Base-by-base conservation (phyloP, 2,797 vertebrate genomes). In the Lycodopsis pacificus region DNA sequence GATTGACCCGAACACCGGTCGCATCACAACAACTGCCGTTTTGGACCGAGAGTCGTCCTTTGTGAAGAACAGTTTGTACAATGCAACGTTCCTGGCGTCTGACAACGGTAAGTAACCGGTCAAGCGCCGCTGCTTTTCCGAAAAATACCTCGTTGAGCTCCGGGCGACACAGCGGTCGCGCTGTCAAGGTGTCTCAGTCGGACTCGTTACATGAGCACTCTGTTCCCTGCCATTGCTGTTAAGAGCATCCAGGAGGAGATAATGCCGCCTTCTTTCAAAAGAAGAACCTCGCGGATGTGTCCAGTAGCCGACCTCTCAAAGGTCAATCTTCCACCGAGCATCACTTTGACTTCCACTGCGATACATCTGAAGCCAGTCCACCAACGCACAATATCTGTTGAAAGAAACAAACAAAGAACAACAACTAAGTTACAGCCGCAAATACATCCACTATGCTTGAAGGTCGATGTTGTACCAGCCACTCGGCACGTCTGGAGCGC, bases 31-130 rank as follows among this genome's bases (percentile, higher is more conserved):
- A 53, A 97, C 95, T 69, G 97, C 96, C 59, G 81, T 98, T 88
- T 91, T 99, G 94, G 98, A 99, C 91, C 92, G 98, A 90, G 98
- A 99, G 83, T 99, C 98, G 0, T 95, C 96, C 36, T 97, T 95
- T 79, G 98, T 99, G 81, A 97, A 97, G 92, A 97, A 98, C 91
- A 99, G 97, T 76, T 92, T 98, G 90, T 99, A 99, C 92, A 99
- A 98, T 73, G 98, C 97, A 71, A 98, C 97, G 0, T 99, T 99
- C 95, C 94, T 99, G 88, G 97, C 97, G 69, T 93, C 96, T 36
- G 98, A 99, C 92, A 97, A 87, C 72, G 98, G 98, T 99, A 95
- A 15, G 96, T 88, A 30, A 92, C 71, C 59, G 51, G 1, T 81
- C 62, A 19, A 63, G 69, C 73, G 56, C 4, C 67, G 27, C 53